phyloP scores from a whole-genome alignment of 2,888 invertebrate genomes.

The Microdon myrmicae region DNA sequence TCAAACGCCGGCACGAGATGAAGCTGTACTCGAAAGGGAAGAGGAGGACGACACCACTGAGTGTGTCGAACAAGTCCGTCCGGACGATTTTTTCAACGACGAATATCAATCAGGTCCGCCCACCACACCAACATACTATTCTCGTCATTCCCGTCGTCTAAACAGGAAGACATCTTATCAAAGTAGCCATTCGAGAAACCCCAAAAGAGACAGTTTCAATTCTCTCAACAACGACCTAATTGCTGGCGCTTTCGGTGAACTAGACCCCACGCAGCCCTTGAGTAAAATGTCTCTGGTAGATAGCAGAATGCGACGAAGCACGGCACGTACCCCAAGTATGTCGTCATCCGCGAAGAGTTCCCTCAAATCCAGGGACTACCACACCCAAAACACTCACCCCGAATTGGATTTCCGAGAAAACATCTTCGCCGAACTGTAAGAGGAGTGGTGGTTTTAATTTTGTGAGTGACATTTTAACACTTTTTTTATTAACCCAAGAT shows the following conservation, averaged over 20 bases:
- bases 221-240: conserved; percentile 63
- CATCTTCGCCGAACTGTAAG: conserved; percentile 65
- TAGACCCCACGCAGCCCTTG: conserved; percentile 63
- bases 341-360: conserved; percentile 64
- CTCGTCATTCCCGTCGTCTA: conserved; percentile 61
- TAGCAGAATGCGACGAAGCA: conserved; percentile 62
- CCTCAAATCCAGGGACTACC: conserved; percentile 64
- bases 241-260: conserved; percentile 63
- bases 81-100: conserved; percentile 46
- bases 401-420: conserved; percentile 66
- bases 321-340: conserved; percentile 60
- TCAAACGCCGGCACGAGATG: conserved; percentile 3
- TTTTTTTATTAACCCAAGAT: conserved; percentile 14
- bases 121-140: conserved; percentile 58
- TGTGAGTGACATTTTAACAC: conserved; percentile 17
- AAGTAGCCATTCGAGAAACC: conserved; percentile 38
- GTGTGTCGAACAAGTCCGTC: conserved; percentile 11
- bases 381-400: conserved; percentile 62
- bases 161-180: conserved; percentile 62
- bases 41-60: conserved; percentile 6
- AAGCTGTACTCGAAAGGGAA: conserved; percentile 9
- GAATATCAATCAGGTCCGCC: conserved; percentile 37
- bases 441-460: conserved; percentile 45
- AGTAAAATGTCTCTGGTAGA: conserved; percentile 66
- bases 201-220: conserved; percentile 64